A percentile compares a stretch with the other conserved stretches of the same genome.
Evolutionary conservation across 2,888 invertebrate genomes (phyloP).

Genomic region (Camponotus fellah): DNA sequence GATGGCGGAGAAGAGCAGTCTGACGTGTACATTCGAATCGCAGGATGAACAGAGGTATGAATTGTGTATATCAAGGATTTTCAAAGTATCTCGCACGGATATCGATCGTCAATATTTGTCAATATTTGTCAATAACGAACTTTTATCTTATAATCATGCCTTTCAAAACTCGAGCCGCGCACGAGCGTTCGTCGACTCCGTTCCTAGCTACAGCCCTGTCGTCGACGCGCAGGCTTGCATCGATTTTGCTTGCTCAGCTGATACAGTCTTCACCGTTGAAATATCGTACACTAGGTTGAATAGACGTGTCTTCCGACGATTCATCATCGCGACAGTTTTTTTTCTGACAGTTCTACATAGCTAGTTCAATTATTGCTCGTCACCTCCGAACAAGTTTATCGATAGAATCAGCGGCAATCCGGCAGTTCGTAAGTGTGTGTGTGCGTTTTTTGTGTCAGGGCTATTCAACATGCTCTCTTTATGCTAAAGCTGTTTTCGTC

Average conservation of each 20-base stretch:
- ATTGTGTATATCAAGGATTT: neutral
- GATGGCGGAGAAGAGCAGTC: constrained; percentile 54
- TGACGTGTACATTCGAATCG: constrained; percentile 44
- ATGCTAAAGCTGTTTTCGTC: neutral
- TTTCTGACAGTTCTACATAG: neutral
- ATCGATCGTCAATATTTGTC: neutral
- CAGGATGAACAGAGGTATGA: constrained; percentile 57
- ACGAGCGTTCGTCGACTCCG: neutral
- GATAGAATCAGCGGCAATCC: neutral
- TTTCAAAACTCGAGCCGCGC: neutral
- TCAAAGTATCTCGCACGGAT: neutral
- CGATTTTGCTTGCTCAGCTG: constrained; percentile 73
- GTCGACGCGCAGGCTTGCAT: constrained; percentile 75
- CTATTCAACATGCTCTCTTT: neutral
- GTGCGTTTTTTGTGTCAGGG: neutral
- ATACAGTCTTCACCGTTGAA: constrained; percentile 11
- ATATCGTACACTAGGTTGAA: neutral
- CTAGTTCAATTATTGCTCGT: neutral
- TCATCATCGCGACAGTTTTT: neutral
- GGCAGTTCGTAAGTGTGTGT: neutral
- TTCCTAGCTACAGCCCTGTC: constrained; percentile 11
- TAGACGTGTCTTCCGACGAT: neutral
- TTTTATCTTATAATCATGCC: neutral
- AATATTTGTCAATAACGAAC: neutral
- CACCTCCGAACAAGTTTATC: neutral